Evolutionary conservation across 2,113 vertebrate genomes (phyloP), one percentile per base, ranked within the genome.

Genomic region (Porphyrio hochstetteri): DNA sequence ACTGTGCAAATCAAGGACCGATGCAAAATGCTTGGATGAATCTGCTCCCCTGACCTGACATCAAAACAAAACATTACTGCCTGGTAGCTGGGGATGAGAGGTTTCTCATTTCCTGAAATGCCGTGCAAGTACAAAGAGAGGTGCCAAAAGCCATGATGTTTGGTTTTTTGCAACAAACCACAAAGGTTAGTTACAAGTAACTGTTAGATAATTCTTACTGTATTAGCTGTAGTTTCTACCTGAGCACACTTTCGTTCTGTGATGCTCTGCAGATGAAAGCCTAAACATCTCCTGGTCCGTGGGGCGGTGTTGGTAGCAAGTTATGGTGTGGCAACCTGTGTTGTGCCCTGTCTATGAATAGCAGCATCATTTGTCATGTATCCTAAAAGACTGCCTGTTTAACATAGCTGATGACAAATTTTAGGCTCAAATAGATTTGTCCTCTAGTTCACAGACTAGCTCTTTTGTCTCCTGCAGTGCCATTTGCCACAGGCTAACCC

Each of bases 321-420:
- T 88, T 69, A 50, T n/a, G 7, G 44, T 31, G 48, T 61, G 50
- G 57, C 65, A 96, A 68, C 86, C 68, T 61, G 33, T 48, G 50
- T 27, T 83, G 40, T 44, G 25, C 38, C 61, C 88, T 50, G 65
- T 75, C 65, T 93, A 50, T 78, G 88, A 97, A 94, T 79, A 95
- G 65, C 83, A 79, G 74, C 57, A 72, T 67, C 80, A 33, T 96
- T 95, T 96, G 53, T 94, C 86, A 85, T 53, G 50, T 16, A 9
- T 59, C 85, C 84, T 86, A 92, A 50, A 92, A 84, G 69, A 21
- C 53, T 85, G 74, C 36, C 70, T 76, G 57, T 89, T 89, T 80
- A 72, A 86, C 77, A 72, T 20, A 87, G 69, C 53, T 13, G 2
- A 36, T 75, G 80, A 81, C 60, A 96, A 92, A 86, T 92, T 81